These are phyloP conservation scores for Thinocorus orbignyianus DNA, from an alignment of 2,113 vertebrate genomes.

Conservation along the genomic window DNA sequence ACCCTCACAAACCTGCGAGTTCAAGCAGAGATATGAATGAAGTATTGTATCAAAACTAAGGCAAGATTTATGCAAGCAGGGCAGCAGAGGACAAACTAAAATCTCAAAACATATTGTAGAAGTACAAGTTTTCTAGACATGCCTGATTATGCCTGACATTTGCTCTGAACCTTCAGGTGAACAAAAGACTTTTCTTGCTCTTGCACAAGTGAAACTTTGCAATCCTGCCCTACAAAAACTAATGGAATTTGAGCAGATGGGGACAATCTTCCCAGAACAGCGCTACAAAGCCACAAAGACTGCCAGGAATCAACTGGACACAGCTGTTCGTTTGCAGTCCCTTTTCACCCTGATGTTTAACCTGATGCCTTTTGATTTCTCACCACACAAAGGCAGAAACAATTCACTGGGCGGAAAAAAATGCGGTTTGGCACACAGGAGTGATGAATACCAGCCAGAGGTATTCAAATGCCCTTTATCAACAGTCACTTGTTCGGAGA, in stretches of 20 bases:
- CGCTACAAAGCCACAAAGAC: neutral
- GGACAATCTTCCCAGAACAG: neutral
- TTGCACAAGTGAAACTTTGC: neutral
- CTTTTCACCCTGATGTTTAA: neutral
- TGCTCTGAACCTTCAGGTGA: neutral
- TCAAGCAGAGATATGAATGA: neutral
- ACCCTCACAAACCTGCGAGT: neutral
- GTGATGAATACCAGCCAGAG: neutral
- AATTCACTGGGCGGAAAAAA: neutral
- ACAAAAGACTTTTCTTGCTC: neutral
- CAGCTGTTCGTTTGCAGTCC: neutral
- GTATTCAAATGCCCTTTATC: neutral
- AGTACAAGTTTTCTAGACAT: neutral
- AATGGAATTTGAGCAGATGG: neutral
- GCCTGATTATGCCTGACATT: neutral
- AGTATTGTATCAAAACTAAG: neutral
- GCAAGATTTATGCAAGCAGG: neutral
- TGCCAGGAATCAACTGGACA: neutral
- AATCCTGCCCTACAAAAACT: neutral
- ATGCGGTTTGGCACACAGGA: neutral
- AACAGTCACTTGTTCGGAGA: neutral
- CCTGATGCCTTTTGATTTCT: neutral
- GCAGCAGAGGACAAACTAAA: neutral
- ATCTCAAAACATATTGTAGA: neutral
- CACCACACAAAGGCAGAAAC: neutral